Base-by-base conservation (phyloP, 1,140 invertebrate genomes). In the Thalassaphorura encarpata region DNA sequence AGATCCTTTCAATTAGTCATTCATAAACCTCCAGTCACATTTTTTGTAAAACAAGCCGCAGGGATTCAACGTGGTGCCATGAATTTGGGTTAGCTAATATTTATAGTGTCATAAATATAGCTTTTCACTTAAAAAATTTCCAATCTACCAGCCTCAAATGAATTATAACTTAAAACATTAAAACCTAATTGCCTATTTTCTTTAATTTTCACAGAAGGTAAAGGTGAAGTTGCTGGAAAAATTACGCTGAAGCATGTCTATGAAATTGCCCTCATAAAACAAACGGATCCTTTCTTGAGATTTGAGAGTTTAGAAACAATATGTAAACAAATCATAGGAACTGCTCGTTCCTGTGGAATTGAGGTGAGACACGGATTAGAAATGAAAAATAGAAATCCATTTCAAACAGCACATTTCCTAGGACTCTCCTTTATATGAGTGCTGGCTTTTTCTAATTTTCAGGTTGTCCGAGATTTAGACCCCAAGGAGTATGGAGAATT, bases 211-310 rank as follows among this genome's bases (percentile, higher is more conserved):
- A 23, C 48, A 51, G 74, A 76, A 62, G 91, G n/a, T n/a, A n/a
- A n/a, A n/a, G n/a, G n/a, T n/a, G n/a, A 97, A 75, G 73, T 84
- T 18, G 78, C 82, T 67, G 96, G 96, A 0, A 95, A 85, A 76
- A 79, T 99, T 47, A 92, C 92, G 1, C 67, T 94, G 0, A 98
- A 97, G 72, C 96, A 99, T 75, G 72, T 99, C 28, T 99, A 98
- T 75, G 96, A 99, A 81, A 99, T 99, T 68, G 95, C 96, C 0
- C 80, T 83, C 73, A 88, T 99, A 2, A 99, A 99, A 75, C 76
- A 80, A 16, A 69, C 86, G 71, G 96, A 99, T 76, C 84, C 86
- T 24, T 71, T 80, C 13, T 76, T 85, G 62, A 77, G 83, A 53
- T 73, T 81, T 26, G 67, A 79, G 13, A 72, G 79, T 26, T 66